These are phyloP conservation scores for Invenusta paracnida DNA, from an alignment of 2,888 invertebrate species.

Conservation along the genomic window DNA sequence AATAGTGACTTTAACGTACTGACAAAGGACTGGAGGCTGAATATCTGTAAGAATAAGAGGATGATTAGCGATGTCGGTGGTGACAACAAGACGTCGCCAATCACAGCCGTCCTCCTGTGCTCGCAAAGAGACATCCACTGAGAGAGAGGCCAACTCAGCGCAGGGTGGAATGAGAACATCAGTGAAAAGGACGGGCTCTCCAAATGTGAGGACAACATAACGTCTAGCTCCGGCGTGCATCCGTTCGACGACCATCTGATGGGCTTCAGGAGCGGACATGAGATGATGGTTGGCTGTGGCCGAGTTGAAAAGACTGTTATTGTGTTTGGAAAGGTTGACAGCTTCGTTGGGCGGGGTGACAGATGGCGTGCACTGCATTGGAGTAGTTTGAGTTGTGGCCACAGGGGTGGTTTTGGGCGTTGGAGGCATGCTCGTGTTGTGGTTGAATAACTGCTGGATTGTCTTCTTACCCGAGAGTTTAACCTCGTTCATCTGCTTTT, in stretches of 20 bases:
- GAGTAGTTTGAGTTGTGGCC: conserved; percentile 46
- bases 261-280: conserved; percentile 69
- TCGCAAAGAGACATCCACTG: conserved; percentile 79
- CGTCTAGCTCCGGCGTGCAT: conserved; percentile 81
- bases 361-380: conserved; percentile 48
- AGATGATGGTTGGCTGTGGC: conserved; percentile 62
- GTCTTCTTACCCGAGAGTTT: background rate
- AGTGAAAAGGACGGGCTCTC: conserved; percentile 76
- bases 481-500: background rate
- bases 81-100: conserved; percentile 75
- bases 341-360: conserved; percentile 39
- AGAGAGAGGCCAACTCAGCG: conserved; percentile 69
- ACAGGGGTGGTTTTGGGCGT: conserved; percentile 60
- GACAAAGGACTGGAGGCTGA: conserved; percentile 80
- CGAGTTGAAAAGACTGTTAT: conserved; percentile 67
- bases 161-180: conserved; percentile 67
- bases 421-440: conserved; percentile 48
- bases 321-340: conserved; percentile 19
- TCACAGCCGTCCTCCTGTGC: conserved; percentile 75
- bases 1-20: conserved; percentile 83
- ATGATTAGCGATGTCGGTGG: conserved; percentile 78
- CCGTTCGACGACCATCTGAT: conserved; percentile 77
- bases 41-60: conserved; percentile 80
- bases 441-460: conserved; percentile 25
- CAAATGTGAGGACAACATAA: conserved; percentile 84